Base-by-base conservation (phyloP, 1,140 invertebrate species). In the Drosophila sucinea region DNA sequence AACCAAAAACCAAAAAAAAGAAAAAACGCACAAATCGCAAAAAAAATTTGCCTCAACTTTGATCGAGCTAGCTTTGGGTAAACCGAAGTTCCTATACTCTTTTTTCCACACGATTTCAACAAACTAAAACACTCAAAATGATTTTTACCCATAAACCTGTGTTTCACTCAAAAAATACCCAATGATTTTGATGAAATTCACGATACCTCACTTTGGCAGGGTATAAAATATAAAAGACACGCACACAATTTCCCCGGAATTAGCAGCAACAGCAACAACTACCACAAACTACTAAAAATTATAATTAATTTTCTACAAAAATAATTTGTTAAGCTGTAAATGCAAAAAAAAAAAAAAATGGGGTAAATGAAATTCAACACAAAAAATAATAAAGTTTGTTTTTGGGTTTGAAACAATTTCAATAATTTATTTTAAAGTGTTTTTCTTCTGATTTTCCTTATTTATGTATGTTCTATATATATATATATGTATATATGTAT, bases 201-300 rank as follows among this genome's bases (percentile, higher is more conserved):
- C 33, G 17, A 23, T 44, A n/a, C 17, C n/a, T 6, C 1, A 23
- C 1, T 6, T 17, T 23, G 25, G 2, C 10, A 51, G 44, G 25
- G 23, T 51, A 47, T 47, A 54, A 62, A 73, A 79, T 66, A 76
- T 67, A 74, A 78, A 87, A 81, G 65, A 81, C 80, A 87, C 80
- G 84, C 84, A 89, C 80, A 74, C 74, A 81, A 75, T 87, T 89
- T 87, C 84, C 60, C 58, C 60, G 80, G 77, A 87, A 87, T 68
- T 72, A 89, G 74, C 75, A 72, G 30, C 27, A 25, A 51, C 30
- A 29, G 10, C 38, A 41, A 64, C 5, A 54, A 64, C 6, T 5
- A 63, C 25, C 29, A 29, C 25, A 54, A 54, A 11, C 7, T 7
- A 8, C 41, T 27, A 68, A 78, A 75, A 78, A 70, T 70, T 63